Evolutionary conservation across 2,113 vertebrate species (phyloP).

Genomic region (Cheirogaleus medius): DNA sequence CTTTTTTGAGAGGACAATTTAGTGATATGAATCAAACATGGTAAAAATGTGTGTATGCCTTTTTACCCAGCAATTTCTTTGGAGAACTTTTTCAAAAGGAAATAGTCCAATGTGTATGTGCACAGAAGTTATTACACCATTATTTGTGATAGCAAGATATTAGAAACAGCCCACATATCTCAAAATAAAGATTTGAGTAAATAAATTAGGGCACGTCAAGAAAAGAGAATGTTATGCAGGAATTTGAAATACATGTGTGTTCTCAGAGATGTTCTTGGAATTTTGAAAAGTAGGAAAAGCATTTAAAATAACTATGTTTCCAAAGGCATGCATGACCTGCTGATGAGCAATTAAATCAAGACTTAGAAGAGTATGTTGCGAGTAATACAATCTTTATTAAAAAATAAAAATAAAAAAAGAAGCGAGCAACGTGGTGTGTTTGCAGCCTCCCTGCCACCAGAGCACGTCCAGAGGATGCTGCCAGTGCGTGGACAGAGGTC

Average conservation of each 20-base stretch:
- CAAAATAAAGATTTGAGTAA: not conserved
- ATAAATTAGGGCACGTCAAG: not conserved
- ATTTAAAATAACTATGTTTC: not conserved
- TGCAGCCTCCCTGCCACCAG: too few relatives aligned
- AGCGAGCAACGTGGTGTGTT: too few relatives aligned
- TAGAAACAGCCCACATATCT: not conserved
- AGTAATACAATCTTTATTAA: not conserved
- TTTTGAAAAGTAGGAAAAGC: not conserved
- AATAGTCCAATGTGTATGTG: not conserved
- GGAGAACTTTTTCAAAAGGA: not conserved
- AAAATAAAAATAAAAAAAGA: not conserved
- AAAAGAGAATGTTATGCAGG: not conserved
- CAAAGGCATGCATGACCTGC: not conserved
- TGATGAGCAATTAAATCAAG: not conserved
- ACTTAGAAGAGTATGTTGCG: not conserved
- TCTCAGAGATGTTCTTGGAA: not conserved
- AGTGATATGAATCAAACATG: not conserved
- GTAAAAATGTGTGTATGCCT: not conserved
- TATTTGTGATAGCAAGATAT: not conserved
- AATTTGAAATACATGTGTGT: not conserved
- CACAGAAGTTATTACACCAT: not conserved
- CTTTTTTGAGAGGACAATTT: not conserved
- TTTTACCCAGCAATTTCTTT: not conserved
- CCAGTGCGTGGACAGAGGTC: too few relatives aligned
- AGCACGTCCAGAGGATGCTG: too few relatives aligned